Evolutionary conservation across 2,113 vertebrate genomes (phyloP).

Genomic region (Capreolus pygargus): DNA sequence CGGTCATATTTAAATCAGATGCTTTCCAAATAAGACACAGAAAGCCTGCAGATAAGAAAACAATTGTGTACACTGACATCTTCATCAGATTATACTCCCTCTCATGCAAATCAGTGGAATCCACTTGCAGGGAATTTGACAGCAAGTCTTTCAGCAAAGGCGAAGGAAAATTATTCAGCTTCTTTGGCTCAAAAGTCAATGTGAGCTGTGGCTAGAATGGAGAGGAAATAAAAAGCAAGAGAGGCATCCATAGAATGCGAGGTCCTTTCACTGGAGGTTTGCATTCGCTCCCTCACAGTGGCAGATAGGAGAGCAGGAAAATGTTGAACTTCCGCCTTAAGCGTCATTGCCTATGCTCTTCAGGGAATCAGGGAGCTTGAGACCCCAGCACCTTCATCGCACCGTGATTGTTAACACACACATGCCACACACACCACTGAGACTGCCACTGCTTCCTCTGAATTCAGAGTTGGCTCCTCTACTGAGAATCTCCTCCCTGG

Average conservation of each 20-base stretch:
- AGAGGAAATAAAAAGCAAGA: conserved; percentile 39
- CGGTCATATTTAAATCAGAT: conserved; percentile 40
- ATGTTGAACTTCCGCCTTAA: neutral
- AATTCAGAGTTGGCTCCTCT: conserved; percentile 65
- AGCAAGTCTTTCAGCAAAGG: conserved; percentile 26
- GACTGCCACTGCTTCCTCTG: conserved; percentile 68
- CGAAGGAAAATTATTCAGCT: conserved; percentile 29
- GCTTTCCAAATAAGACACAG: conserved; percentile 63
- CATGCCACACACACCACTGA: neutral
- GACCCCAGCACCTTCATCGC: neutral
- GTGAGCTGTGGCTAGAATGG: neutral
- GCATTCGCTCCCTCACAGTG: neutral
- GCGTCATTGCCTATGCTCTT: neutral
- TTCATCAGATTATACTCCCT: conserved; percentile 45
- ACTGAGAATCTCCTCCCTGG: conserved; percentile 54
- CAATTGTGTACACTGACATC: conserved; percentile 51
- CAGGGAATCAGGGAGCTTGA: neutral
- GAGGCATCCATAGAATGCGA: neutral
- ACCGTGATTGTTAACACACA: neutral
- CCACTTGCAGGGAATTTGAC: conserved; percentile 28
- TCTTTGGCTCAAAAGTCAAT: conserved; percentile 37
- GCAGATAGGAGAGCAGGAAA: conserved; percentile 17
- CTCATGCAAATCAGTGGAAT: conserved; percentile 14
- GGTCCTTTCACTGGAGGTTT: neutral
- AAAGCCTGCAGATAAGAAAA: conserved; percentile 63